phyloP scores from a whole-genome alignment of 1,140 invertebrate genomes.

The Aradophagus sp. region DNA sequence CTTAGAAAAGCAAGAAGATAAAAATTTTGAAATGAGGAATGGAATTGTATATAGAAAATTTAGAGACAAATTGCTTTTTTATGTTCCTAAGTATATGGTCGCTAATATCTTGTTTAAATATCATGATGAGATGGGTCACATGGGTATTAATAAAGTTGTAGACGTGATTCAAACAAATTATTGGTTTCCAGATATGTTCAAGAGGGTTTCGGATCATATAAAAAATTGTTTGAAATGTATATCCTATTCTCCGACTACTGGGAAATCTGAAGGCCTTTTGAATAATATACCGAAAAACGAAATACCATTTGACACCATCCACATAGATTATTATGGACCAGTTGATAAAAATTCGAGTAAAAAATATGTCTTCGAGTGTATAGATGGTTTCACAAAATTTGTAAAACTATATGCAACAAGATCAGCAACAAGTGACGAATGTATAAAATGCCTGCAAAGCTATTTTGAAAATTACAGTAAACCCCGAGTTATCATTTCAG shows the following conservation, averaged over 20 bases:
- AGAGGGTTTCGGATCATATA: background rate
- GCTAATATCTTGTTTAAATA: background rate
- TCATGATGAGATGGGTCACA: slow-evolving; percentile 1
- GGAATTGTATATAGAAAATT: slow-evolving; percentile 1
- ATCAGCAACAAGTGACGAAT: slow-evolving; percentile 1
- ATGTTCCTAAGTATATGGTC: background rate
- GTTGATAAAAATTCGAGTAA: slow-evolving; percentile 1
- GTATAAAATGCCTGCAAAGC: slow-evolving; percentile 6
- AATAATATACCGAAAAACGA: slow-evolving; percentile 26
- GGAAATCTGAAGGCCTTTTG: slow-evolving; percentile 24
- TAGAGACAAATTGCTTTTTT: background rate
- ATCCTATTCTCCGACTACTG: background rate
- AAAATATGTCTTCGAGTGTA: slow-evolving; percentile 24
- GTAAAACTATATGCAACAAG: slow-evolving; percentile 6
- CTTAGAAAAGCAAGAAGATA: background rate
- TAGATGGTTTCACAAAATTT: slow-evolving; percentile 41
- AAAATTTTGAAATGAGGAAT: slow-evolving; percentile 1
- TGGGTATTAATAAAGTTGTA: background rate
- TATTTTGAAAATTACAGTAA: slow-evolving; percentile 32
- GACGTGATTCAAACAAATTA: background rate
- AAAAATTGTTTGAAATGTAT: slow-evolving; percentile 14
- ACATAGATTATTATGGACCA: slow-evolving; percentile 30
- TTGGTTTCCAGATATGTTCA: background rate
- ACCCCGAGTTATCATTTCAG: slow-evolving; percentile 19
- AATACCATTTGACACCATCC: slow-evolving; percentile 32